A percentile compares a stretch with the other conserved stretches of the same genome.
phyloP scores from a whole-genome alignment of 2,888 invertebrate genomes.

The Rhodophaea formosa region DNA sequence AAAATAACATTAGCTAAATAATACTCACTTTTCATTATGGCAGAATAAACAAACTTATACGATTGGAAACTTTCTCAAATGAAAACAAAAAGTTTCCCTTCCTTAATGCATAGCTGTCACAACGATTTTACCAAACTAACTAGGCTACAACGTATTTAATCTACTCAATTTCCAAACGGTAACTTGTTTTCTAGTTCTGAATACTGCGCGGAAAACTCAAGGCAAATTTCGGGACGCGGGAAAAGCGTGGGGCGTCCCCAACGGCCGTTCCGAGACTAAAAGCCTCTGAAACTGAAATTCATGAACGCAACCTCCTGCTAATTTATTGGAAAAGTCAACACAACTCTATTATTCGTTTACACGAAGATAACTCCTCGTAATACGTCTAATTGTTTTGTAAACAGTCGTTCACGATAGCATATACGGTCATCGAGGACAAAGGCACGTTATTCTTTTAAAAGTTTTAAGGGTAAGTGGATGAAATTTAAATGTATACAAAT shows the following conservation, averaged over 20 bases:
- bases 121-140: no score
- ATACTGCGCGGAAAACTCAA: constrained; percentile 32
- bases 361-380: constrained; percentile 6
- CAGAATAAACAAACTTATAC: no score
- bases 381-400: constrained; percentile 15
- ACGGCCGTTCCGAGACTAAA: constrained; percentile 48
- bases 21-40: no score
- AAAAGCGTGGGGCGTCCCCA: constrained; percentile 48
- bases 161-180: not conserved
- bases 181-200: not conserved
- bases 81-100: no score
- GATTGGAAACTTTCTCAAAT: no score
- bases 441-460: not conserved
- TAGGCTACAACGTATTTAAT: no score
- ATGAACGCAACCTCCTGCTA: constrained; percentile 21
- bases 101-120: no score
- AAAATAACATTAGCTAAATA: no score
- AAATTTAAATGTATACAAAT: no score
- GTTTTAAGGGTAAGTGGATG: no score
- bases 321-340: constrained; percentile 11
- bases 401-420: not conserved
- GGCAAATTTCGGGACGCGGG: constrained; percentile 33
- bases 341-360: constrained; percentile 11
- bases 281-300: constrained; percentile 44
- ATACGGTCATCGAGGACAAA: not conserved